Percentiles rank a stretch among this genome's conserved stretches.
phyloP scores from a whole-genome alignment of 2,797 vertebrate species.

The Trachurus trachurus region DNA sequence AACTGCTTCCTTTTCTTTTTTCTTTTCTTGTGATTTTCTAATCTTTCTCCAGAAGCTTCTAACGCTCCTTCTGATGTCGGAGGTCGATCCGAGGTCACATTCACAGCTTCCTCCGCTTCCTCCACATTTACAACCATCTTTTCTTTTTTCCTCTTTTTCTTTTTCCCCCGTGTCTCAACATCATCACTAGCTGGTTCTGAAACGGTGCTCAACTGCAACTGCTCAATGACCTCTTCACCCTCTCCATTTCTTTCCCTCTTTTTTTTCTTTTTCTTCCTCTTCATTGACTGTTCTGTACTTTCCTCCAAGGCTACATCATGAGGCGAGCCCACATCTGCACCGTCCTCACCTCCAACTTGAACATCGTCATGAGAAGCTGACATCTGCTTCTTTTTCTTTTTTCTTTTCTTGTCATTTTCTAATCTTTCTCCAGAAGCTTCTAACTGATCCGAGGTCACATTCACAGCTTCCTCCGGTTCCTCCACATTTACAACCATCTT shows the following conservation, averaged over 20 bases:
- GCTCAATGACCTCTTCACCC: not conserved
- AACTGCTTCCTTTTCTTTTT: constrained; percentile 52
- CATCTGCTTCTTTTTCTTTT: constrained; percentile 46
- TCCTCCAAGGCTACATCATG: not conserved
- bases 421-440: constrained; percentile 4
- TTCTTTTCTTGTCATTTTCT: constrained; percentile 21
- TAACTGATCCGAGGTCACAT: not conserved
- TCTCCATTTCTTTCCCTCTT: not conserved
- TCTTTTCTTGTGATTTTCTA: constrained; percentile 5
- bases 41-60: not conserved
- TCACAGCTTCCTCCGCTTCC: not conserved
- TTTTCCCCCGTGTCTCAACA: constrained; percentile 2
- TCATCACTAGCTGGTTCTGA: not conserved
- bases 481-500: not conserved
- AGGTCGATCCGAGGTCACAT: not conserved
- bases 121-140: not conserved
- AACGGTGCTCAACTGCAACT: not conserved
- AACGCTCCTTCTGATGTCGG: not conserved
- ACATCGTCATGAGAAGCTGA: not conserved
- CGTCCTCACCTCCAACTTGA: constrained; percentile 5
- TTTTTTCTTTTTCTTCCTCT: constrained; percentile 42
- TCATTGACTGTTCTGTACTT: not conserved
- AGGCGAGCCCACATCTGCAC: not conserved
- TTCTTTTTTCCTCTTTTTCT: constrained; percentile 41
- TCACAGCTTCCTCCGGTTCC: not conserved